Conservation (phyloP, 2,797 vertebrate genomes). For the Eospalax fontanierii region DNA sequence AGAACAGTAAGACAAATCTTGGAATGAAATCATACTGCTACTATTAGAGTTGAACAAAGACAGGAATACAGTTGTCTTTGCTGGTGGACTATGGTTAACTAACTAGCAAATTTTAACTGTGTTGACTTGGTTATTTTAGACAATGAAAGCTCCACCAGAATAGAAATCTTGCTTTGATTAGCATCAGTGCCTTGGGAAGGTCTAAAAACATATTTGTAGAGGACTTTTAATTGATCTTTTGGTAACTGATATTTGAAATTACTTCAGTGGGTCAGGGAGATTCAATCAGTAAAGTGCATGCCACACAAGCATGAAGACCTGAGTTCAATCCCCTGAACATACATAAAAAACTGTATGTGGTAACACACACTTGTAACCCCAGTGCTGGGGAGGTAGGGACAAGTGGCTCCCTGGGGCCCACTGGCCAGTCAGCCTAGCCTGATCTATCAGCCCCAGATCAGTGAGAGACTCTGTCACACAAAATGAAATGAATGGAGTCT, state of each 20-base stretch:
- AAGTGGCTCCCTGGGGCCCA: not conserved
- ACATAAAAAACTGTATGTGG: not conserved
- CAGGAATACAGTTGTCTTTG: not conserved
- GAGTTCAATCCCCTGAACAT: not conserved
- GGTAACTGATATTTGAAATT: conserved; percentile 5
- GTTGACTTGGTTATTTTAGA: conserved; percentile 29
- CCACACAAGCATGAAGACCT: not conserved
- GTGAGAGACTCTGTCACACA: not conserved
- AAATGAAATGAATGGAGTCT: not conserved
- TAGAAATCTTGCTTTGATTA: not conserved
- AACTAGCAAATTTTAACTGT: not conserved
- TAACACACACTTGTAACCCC: not conserved
- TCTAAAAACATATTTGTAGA: not conserved
- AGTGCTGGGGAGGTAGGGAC: not conserved
- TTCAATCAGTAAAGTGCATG: not conserved
- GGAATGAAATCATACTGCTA: not conserved
- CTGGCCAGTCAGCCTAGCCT: not conserved
- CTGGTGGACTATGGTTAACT: not conserved
- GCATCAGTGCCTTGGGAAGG: not conserved
- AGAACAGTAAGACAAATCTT: not conserved
- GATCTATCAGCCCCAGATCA: not conserved
- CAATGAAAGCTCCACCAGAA: conserved; percentile 1
- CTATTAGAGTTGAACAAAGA: not conserved
- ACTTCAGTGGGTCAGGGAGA: not conserved
- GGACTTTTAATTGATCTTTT: not conserved